A percentile compares a stretch with the other conserved stretches of the same genome.
Evolutionary conservation across 2,888 invertebrate species (phyloP).

Genomic region (Lomographa bimaculata): DNA sequence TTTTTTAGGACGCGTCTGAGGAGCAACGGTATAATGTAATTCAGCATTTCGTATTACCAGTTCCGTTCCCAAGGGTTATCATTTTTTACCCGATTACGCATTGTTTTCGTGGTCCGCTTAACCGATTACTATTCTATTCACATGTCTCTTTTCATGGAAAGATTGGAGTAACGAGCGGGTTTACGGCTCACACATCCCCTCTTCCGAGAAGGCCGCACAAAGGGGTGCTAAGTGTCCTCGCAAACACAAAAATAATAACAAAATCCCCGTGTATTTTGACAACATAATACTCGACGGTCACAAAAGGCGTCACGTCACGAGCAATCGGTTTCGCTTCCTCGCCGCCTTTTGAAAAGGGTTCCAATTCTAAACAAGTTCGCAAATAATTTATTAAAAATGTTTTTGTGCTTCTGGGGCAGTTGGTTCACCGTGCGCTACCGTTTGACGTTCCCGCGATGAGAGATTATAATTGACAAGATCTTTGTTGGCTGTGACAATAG

Average conservation of each 20-base stretch:
- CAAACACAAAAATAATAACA: conserved; percentile 83
- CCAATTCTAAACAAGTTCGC: conserved; percentile 69
- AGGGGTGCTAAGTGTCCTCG: conserved; percentile 80
- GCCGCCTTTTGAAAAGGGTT: conserved; percentile 77
- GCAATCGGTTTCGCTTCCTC: conserved; percentile 79
- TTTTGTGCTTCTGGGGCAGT: conserved; percentile 57
- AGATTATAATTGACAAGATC: conserved; percentile 83
- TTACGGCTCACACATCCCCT: conserved; percentile 69
- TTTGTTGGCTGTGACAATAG: conserved; percentile 77
- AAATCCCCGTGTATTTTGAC: conserved; percentile 83
- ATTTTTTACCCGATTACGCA: conserved; percentile 46
- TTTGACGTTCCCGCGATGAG: conserved; percentile 73
- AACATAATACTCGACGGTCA: conserved; percentile 80
- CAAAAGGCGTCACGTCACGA: conserved; percentile 80
- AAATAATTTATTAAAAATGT: conserved; percentile 78
- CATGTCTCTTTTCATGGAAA: conserved; percentile 68
- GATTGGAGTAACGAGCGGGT: conserved; percentile 62
- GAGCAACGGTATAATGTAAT: conserved; percentile 51
- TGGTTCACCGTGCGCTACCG: conserved; percentile 70
- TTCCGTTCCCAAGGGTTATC: conserved; percentile 40
- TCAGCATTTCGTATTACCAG: conserved; percentile 42
- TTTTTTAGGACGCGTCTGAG: conserved; percentile 62
- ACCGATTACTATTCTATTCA: conserved; percentile 74
- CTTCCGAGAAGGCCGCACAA: conserved; percentile 72
- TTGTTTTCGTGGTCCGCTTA: conserved; percentile 55